Conservation (phyloP, 2,113 vertebrate genomes). For the Hippocampus mohnikei region DNA sequence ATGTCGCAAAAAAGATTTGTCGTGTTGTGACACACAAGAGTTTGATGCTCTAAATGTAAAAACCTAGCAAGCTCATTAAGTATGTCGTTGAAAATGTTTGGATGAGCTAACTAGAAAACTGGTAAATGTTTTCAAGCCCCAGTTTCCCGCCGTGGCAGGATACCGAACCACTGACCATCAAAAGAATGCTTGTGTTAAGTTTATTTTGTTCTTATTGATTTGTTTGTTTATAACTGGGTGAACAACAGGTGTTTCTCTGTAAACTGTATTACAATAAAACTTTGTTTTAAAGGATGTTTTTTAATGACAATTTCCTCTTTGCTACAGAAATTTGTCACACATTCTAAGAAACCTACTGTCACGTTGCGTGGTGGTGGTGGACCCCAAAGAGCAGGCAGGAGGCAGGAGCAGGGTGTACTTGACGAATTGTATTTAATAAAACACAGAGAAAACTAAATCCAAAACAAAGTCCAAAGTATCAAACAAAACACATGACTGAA, state of each 20-base stretch:
- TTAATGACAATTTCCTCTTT: neutral
- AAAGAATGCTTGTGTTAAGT: conserved; percentile 76
- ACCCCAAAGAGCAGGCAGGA: too few species aligned
- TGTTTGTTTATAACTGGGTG: conserved; percentile 74
- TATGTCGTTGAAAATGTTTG: conserved; percentile 47
- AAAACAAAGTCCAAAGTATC: too few species aligned
- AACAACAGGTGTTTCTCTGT: conserved; percentile 76
- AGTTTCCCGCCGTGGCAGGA: conserved; percentile 28
- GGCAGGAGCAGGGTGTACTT: too few species aligned
- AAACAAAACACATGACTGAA: too few species aligned
- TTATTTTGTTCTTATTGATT: conserved; percentile 69
- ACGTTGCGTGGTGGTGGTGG: too few species aligned
- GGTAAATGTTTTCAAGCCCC: conserved; percentile 32
- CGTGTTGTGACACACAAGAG: conserved; percentile 42
- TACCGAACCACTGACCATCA: conserved; percentile 74
- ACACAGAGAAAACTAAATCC: too few species aligned
- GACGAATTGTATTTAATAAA: too few species aligned
- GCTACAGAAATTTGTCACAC: neutral
- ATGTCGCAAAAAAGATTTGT: conserved; percentile 57
- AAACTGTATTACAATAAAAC: conserved; percentile 79
- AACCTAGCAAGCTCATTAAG: conserved; percentile 39
- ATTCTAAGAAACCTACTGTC: neutral
- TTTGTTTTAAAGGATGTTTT: conserved; percentile 67
- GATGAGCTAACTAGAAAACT: conserved; percentile 57
- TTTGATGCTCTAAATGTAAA: conserved; percentile 36